Evolutionary conservation across 2,888 invertebrate genomes (phyloP), one percentile per base, ranked within the genome.

Genomic region (Leucoma salicis): DNA sequence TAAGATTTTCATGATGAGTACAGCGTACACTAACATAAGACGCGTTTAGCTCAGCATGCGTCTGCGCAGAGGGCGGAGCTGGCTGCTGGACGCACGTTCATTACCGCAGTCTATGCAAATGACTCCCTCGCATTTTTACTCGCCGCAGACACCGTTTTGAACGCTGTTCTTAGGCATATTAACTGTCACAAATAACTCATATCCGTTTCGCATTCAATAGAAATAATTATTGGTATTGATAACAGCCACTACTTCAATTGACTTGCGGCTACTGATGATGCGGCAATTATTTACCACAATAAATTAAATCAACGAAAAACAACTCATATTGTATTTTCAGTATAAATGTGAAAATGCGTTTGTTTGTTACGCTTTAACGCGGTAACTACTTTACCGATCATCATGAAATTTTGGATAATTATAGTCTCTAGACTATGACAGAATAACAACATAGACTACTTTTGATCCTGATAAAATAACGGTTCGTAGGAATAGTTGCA

Each of bases 51-150:
- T 53, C 47, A 50, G 66, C 66, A 51, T 55, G 63, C 45, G 55
- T 52, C 51, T 49, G 57, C 10, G 3, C 18, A 31, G 31, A 18
- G 57, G 63, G 64, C 53, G 65, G 53, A 53, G 53, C 49, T 53
- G 55, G 51, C 54, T 53, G 64, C 66, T 42, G 50, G 56, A 54
- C 52, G 67, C 57, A 60, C 69, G 69, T 76, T 81, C 78, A 80
- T 82, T 82, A 87, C 79, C 69, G 78, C 77, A 74, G 72, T 76
- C 81, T 81, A 88, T 88, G 88, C 76, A 88, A 89, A 89, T 87
- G 82, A 82, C 74, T 75, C 75, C 68, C 70, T 78, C 68, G 79
- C 73, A 80, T 85, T 87, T 83, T 84, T 81, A 73, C 79, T 68
- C 65, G 70, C 70, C 72, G 70, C 76, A 76, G 68, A 69, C 74